Evolutionary conservation across 2,113 vertebrate species (phyloP).

Genomic region (Protomyctophum bolini): DNA sequence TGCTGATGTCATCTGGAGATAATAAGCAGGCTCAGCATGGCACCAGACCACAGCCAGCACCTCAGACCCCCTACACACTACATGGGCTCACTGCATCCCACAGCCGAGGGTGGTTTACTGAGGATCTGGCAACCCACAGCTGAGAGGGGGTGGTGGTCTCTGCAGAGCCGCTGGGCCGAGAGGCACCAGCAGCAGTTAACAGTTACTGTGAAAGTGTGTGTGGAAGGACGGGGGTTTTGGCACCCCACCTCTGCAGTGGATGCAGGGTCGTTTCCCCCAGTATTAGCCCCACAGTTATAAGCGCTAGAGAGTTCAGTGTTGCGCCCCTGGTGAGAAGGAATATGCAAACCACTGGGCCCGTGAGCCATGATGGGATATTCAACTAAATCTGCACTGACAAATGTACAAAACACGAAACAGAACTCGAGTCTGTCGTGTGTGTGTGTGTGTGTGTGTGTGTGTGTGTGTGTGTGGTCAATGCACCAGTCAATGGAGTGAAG

Average conservation of each 20-base stretch:
- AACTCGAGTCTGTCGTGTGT: background rate
- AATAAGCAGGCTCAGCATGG: conserved; percentile 74
- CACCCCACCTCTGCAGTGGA: conserved; percentile 28
- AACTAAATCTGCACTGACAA: background rate
- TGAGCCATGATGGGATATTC: no score
- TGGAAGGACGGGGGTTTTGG: background rate
- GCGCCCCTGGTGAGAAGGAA: conserved; percentile 13
- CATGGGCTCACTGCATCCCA: conserved; percentile 49
- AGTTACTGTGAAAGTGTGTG: conserved; percentile 21
- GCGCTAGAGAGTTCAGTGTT: conserved; percentile 13
- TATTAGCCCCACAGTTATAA: conserved; percentile 1
- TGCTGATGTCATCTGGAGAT: conserved; percentile 80
- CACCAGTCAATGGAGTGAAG: no score
- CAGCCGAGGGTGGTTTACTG: conserved; percentile 15
- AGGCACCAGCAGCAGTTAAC: conserved; percentile 33
- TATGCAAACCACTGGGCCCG: conserved; percentile 1
- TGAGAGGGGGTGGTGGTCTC: conserved; percentile 12
- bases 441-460: conserved; percentile 4
- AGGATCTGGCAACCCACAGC: conserved; percentile 49
- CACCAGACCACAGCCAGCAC: conserved; percentile 58
- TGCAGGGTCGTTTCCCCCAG: conserved; percentile 12
- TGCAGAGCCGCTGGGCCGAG: conserved; percentile 13
- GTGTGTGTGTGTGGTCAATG: background rate
- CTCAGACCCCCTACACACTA: conserved; percentile 46
- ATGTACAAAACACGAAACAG: background rate